These are phyloP conservation scores for Platichthys flesus DNA, from an alignment of 2,113 vertebrate genomes.

Conservation along the genomic window DNA sequence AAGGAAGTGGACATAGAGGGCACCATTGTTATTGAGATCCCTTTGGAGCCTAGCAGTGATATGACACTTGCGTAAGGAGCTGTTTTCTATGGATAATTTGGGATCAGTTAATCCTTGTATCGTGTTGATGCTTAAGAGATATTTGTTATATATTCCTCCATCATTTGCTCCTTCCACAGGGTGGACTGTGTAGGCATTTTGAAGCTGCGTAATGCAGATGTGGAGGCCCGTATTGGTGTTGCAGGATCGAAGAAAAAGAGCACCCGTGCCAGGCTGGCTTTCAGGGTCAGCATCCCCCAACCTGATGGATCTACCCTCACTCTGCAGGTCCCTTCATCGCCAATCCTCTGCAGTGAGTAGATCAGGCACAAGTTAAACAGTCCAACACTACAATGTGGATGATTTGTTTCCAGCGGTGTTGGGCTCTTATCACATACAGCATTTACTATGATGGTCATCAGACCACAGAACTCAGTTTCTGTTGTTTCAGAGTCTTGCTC, in stretches of 20 bases:
- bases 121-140: not conserved
- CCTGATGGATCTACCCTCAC: conserved; percentile 91
- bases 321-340: conserved; percentile 93
- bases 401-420: not conserved
- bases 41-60: conserved; percentile 92
- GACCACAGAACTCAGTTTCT: not conserved
- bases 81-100: not conserved
- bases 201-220: conserved; percentile 97
- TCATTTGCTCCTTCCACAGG: conserved; percentile 72
- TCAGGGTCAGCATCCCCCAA: conserved; percentile 93
- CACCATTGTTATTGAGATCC: conserved; percentile 97
- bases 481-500: not conserved
- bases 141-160: not conserved
- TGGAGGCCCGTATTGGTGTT: conserved; percentile 97
- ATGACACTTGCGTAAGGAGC: conserved; percentile 95
- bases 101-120: not conserved
- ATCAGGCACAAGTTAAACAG: not conserved
- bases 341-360: conserved; percentile 97
- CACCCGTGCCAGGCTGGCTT: conserved; percentile 95
- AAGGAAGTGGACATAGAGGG: conserved; percentile 98
- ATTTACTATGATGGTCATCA: not conserved
- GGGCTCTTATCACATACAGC: not conserved
- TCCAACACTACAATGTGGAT: not conserved
- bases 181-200: conserved; percentile 98
- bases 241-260: conserved; percentile 99